Base-by-base conservation (phyloP, 1,140 invertebrate species). In the Phenacoccus solenopsis region DNA sequence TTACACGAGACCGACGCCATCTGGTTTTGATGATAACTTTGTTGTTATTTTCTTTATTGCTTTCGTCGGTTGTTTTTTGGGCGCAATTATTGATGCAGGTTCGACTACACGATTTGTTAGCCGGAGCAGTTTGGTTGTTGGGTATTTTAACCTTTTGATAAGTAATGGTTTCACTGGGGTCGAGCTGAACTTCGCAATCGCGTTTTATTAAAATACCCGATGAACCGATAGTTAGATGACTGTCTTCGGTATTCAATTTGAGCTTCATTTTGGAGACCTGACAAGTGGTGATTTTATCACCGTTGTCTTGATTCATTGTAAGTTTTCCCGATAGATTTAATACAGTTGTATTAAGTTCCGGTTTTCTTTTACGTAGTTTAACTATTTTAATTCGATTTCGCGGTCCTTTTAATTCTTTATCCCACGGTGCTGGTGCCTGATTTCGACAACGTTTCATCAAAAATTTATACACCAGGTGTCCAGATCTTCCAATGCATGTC, bases 391-490 rank as follows among this genome's bases (percentile, higher is more conserved):
- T 64, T 9, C 59, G 12, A 64, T 64, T 64, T 3, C 9, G 9
- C 10, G 59, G 25, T 25, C 25, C 22, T 24, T 22, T 22, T 9
- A n/a, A 38, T 38, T 38, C 32, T 9, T 10, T 3, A 10, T 64
- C 10, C 59, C 59, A 64, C 2, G 59, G 59, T 25, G 59, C 59
- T 24, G 59, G 25, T 64, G 59, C 22, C 25, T 64, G 59, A 16
- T 64, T 24, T 24, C 25, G 9, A 16, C 59, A 64, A 4, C 59
- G 59, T 64, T 64, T 64, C 22, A 64, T 24, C 9, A 64, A 64
- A 28, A 68, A 68, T 68, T 68, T 68, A 28, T 28, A 68, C 67
- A 68, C 67, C 21, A 67, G 21, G 27, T 2, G 30, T 12, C 67
- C 67, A 2, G 28, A 68, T 68, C 10, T 25, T 3, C 27, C 28